phyloP scores from a whole-genome alignment of 2,797 vertebrate species.

The Corythornis leucogaster region DNA sequence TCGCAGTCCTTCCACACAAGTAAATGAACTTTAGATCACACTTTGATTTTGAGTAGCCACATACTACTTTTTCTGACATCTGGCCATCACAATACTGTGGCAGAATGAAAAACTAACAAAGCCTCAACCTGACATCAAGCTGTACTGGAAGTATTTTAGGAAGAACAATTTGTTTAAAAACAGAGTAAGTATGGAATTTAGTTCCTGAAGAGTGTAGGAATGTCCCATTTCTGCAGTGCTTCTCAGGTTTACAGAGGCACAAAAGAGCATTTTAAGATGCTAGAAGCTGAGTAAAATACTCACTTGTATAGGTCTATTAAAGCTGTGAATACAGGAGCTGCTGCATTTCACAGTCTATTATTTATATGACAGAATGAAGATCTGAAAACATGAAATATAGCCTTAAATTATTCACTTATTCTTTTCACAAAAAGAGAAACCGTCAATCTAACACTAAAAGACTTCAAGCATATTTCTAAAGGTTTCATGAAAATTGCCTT shows the following conservation, averaged over 20 bases:
- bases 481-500: constrained; percentile 74
- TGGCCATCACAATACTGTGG: background rate
- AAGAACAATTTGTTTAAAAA: constrained; percentile 46
- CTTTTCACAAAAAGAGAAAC: constrained; percentile 71
- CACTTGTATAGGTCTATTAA: constrained; percentile 48
- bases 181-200: background rate
- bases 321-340: constrained; percentile 43
- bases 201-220: background rate
- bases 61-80: background rate
- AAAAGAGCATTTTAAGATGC: constrained; percentile 33
- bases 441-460: constrained; percentile 74
- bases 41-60: background rate
- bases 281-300: constrained; percentile 23
- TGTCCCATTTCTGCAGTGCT: background rate
- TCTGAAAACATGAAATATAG: constrained; percentile 75
- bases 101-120: background rate
- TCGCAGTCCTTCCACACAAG: background rate
- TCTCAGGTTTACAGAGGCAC: background rate
- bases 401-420: constrained; percentile 78
- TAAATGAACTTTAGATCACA: background rate
- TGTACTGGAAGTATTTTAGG: constrained; percentile 41
- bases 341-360: constrained; percentile 71
- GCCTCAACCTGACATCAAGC: background rate
- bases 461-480: constrained; percentile 74
- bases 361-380: constrained; percentile 74